Evolutionary conservation across 2,888 invertebrate genomes (phyloP).

Genomic region (Athalia cordata): DNA sequence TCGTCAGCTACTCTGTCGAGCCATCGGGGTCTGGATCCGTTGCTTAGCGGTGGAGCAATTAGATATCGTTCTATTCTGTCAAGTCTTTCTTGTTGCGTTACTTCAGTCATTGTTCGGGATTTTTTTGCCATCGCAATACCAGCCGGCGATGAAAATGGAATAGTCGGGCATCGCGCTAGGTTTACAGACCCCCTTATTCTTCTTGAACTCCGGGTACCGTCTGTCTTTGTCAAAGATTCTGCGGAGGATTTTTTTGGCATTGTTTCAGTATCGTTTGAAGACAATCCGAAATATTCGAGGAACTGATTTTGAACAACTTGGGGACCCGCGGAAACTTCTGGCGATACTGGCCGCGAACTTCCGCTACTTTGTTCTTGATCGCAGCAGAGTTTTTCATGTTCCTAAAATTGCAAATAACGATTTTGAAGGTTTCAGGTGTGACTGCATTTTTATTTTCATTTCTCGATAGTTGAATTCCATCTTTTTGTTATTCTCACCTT

Average conservation of each 20-base stretch:
- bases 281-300: constrained; percentile 74
- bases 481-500: constrained; percentile 70
- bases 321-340: constrained; percentile 58
- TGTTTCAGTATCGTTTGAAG: constrained; percentile 48
- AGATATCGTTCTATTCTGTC: constrained; percentile 76
- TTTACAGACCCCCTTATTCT: constrained; percentile 73
- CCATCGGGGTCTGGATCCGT: constrained; percentile 66
- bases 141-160: constrained; percentile 76
- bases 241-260: constrained; percentile 25
- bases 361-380: constrained; percentile 68
- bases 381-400: constrained; percentile 75
- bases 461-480: neutral
- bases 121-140: constrained; percentile 74
- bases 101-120: constrained; percentile 73
- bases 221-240: constrained; percentile 11
- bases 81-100: constrained; percentile 75
- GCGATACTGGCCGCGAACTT: constrained; percentile 72
- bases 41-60: constrained; percentile 71
- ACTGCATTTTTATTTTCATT: constrained; percentile 12
- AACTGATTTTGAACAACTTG: constrained; percentile 71
- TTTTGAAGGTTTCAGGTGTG: neutral
- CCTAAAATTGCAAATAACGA: constrained; percentile 61
- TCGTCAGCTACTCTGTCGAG: constrained; percentile 60
- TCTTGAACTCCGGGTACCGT: constrained; percentile 65
- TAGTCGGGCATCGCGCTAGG: constrained; percentile 73